Evolutionary conservation across 2,113 vertebrate species (phyloP).

Genomic region (Urocitellus parryii): DNA sequence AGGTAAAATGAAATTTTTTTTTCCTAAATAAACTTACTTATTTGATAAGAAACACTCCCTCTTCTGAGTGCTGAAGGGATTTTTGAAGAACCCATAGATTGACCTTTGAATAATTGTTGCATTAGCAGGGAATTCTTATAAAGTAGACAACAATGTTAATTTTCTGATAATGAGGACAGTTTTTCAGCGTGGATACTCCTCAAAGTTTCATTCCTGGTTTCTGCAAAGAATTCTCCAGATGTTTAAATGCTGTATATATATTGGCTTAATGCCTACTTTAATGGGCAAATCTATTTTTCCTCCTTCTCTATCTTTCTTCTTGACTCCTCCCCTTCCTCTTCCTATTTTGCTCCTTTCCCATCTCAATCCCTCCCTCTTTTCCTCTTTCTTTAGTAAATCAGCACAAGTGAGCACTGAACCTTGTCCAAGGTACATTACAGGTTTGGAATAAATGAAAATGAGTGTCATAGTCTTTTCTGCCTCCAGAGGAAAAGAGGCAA

Average conservation of each 20-base stretch:
- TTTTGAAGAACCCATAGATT: constrained; percentile 70
- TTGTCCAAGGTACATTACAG: neutral
- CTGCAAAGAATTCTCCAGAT: constrained; percentile 73
- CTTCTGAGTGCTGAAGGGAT: constrained; percentile 59
- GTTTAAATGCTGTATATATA: neutral
- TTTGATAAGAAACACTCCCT: constrained; percentile 58
- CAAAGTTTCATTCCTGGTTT: constrained; percentile 45
- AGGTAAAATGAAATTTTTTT: constrained; percentile 39
- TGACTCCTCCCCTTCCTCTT: too few relatives aligned
- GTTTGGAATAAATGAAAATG: neutral
- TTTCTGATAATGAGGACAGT: constrained; percentile 71
- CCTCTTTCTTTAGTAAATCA: neutral
- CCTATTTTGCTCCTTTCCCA: neutral
- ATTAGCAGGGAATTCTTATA: constrained; percentile 63
- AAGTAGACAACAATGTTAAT: constrained; percentile 62
- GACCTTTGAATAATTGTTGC: constrained; percentile 70
- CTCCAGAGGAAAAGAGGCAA: neutral
- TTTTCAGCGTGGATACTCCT: constrained; percentile 58
- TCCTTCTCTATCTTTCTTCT: neutral
- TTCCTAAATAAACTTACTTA: constrained; percentile 49
- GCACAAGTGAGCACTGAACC: neutral
- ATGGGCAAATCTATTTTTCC: neutral
- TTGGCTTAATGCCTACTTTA: neutral
- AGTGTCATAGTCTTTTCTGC: neutral
- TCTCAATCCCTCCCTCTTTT: neutral